A percentile compares a stretch with the other conserved stretches of the same genome.
Conservation (phyloP, 2,113 vertebrate genomes). For the Arizona elegans region DNA sequence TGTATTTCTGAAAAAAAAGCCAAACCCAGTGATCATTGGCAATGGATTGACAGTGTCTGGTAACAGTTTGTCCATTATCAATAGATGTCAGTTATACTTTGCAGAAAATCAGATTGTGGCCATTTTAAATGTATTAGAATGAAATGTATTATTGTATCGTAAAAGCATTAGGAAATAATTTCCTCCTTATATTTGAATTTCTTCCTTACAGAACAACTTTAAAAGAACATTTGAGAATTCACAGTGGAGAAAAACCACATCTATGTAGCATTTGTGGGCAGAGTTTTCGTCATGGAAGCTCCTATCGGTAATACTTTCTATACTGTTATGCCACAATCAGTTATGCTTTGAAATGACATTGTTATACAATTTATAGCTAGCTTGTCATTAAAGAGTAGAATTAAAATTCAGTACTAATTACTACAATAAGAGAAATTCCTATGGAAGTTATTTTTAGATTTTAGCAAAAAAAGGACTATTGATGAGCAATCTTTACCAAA, state of each 20-base stretch:
- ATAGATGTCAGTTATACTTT: neutral
- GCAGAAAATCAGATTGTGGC: neutral
- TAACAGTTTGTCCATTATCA: neutral
- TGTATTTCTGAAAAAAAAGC: neutral
- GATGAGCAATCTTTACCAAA: neutral
- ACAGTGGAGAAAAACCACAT: constrained; percentile 97
- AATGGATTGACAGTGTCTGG: neutral
- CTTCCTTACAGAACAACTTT: constrained; percentile 83
- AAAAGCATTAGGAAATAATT: neutral
- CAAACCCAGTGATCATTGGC: neutral
- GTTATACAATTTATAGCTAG: neutral
- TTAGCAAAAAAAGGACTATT: neutral
- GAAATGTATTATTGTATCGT: neutral
- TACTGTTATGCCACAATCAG: neutral
- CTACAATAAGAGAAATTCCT: neutral
- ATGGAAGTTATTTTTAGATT: neutral
- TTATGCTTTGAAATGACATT: neutral
- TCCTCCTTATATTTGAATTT: constrained; percentile 5
- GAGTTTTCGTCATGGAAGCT: constrained; percentile 96
- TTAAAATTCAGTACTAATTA: neutral
- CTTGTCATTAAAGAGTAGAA: neutral
- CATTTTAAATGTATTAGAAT: neutral
- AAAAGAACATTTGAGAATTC: constrained; percentile 94
- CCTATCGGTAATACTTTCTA: constrained; percentile 81
- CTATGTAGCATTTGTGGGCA: constrained; percentile 97